phyloP scores from a whole-genome alignment of 2,113 vertebrate genomes.

The Irena cyanogastra region DNA sequence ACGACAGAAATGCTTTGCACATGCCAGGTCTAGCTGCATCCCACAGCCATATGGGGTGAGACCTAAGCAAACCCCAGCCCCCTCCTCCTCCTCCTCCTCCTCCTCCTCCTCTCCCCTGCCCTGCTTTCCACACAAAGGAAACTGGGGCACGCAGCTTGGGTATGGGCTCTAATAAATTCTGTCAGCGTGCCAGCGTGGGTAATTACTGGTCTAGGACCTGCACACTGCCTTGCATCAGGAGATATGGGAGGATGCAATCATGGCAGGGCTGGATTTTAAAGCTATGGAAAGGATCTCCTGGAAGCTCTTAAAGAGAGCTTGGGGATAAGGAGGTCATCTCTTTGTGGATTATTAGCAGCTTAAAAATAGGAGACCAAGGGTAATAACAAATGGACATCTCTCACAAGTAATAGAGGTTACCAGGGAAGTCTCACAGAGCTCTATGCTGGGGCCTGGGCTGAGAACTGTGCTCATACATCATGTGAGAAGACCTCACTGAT shows the following conservation, averaged over 20 bases:
- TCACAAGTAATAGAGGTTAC: not conserved
- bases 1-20: not conserved
- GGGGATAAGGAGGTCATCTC: not conserved
- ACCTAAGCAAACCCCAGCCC: conserved; percentile 8
- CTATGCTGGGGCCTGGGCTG: not conserved
- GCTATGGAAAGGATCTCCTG: conserved; percentile 26
- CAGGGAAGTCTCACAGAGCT: not conserved
- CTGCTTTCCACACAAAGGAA: conserved; percentile 47
- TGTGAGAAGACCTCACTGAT: not conserved
- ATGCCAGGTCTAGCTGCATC: conserved; percentile 48
- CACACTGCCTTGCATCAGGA: not conserved
- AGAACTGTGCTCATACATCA: not conserved
- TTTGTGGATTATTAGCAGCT: not conserved
- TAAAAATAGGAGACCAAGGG: not conserved
- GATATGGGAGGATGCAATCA: not conserved
- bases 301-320: conserved; percentile 1
- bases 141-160: conserved; percentile 2
- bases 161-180: not conserved
- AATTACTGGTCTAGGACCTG: not conserved
- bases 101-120: conserved; percentile 12
- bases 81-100: conserved; percentile 4
- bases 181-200: not conserved
- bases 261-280: not conserved
- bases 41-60: conserved; percentile 28
- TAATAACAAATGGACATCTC: not conserved